These are phyloP conservation scores for Drosophila saltans DNA, from an alignment of 1,140 invertebrate genomes.

Conservation along the genomic window DNA sequence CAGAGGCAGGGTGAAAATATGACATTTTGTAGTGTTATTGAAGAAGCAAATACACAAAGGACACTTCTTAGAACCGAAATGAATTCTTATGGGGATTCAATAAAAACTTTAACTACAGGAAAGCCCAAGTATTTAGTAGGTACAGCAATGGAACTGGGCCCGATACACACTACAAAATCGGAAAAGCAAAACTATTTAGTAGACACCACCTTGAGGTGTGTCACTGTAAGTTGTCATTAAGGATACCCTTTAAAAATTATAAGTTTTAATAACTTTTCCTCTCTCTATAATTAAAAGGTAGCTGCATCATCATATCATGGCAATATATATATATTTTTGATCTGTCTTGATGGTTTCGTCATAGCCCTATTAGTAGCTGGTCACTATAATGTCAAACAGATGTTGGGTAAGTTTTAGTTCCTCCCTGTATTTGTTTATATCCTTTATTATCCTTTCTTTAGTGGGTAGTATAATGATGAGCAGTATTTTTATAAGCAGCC, in stretches of 20 bases:
- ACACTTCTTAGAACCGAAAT: not conserved
- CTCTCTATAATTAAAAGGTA: not conserved
- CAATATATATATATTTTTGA: constrained; percentile 3
- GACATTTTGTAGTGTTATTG: constrained; percentile 1
- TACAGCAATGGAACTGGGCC: too few species aligned
- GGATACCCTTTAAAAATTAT: too few species aligned
- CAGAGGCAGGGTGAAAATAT: not conserved
- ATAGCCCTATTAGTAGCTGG: not conserved
- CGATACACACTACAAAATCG: too few species aligned
- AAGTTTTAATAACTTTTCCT: too few species aligned
- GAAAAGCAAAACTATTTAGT: too few species aligned
- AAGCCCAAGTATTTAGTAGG: too few species aligned
- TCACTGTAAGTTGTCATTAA: not conserved
- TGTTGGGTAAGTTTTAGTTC: not conserved
- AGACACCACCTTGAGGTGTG: not conserved
- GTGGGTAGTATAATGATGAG: not conserved
- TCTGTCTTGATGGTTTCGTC: constrained; percentile 1
- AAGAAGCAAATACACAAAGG: not conserved
- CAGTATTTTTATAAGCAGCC: not conserved
- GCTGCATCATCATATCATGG: not conserved
- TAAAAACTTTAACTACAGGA: not conserved
- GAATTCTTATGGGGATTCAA: not conserved
- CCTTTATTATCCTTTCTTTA: not conserved
- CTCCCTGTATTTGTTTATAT: not conserved
- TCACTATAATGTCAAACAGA: not conserved